These are phyloP conservation scores for Bilobella aurantiaca DNA, from an alignment of 1,140 invertebrate genomes.

Conservation along the genomic window DNA sequence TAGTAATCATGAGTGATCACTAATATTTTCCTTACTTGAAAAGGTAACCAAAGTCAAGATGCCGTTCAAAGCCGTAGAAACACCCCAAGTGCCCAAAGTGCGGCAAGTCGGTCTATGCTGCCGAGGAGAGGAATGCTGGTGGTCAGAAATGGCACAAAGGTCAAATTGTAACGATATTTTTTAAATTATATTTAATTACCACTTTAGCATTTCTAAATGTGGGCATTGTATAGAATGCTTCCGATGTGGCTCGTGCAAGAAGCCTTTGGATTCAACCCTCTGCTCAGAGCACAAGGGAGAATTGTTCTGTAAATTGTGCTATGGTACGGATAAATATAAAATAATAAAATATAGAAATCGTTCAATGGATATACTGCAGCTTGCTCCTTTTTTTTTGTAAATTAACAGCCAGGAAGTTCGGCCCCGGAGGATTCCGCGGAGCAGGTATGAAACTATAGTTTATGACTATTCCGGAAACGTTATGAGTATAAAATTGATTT, in stretches of 20 bases:
- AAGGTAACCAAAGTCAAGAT: too few relatives aligned
- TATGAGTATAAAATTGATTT: not conserved
- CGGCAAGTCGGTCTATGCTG: constrained; percentile 94
- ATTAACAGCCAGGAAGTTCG: not conserved
- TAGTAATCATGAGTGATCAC: too few relatives aligned
- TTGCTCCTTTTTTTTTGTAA: not conserved
- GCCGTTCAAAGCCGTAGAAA: constrained; percentile 92
- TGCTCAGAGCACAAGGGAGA: constrained; percentile 88
- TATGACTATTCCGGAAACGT: not conserved
- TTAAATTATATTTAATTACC: not conserved
- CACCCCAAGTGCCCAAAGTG: constrained; percentile 97
- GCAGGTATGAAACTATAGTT: constrained; percentile 54
- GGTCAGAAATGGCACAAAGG: constrained; percentile 97
- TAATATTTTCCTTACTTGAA: too few relatives aligned
- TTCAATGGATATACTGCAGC: too few relatives aligned
- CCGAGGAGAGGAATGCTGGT: constrained; percentile 92
- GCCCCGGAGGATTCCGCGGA: constrained; percentile 80
- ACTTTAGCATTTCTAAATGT: not conserved
- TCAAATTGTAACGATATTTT: constrained; percentile 64
- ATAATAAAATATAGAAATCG: not conserved
- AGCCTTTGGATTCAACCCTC: constrained; percentile 93
- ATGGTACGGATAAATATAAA: constrained; percentile 45
- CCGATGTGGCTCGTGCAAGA: constrained; percentile 58
- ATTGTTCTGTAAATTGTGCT: constrained; percentile 94
- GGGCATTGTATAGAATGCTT: constrained; percentile 1